These are phyloP conservation scores for Andricus grossulariae DNA, from an alignment of 1,140 invertebrate species.

Conservation along the genomic window DNA sequence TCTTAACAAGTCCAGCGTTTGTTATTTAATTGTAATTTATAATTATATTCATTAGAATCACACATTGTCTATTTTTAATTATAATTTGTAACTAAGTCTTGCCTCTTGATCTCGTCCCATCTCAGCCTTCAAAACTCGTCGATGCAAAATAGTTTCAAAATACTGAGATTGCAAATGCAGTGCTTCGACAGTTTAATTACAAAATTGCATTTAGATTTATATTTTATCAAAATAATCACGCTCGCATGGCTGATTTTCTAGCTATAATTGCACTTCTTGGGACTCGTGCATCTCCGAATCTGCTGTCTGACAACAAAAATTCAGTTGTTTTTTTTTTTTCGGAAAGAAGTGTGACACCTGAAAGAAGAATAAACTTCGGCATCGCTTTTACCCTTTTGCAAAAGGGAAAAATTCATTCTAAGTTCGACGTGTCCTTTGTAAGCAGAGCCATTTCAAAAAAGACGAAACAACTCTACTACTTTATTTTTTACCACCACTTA, in stretches of 20 bases:
- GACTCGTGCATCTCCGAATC: conserved; percentile 7
- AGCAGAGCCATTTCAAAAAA: background rate
- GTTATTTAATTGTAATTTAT: conserved; percentile 3
- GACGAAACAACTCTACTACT: background rate
- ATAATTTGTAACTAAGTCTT: conserved; percentile 15
- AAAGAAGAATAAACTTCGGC: background rate
- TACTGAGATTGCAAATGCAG: conserved; percentile 15
- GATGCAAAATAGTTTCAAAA: conserved; percentile 8
- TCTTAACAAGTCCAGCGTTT: background rate
- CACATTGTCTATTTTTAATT: conserved; percentile 17
- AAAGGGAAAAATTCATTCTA: background rate
- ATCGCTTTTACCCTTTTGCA: background rate
- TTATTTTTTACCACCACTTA: conserved; percentile 36
- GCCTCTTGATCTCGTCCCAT: background rate
- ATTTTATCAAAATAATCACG: conserved; percentile 20
- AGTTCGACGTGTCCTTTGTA: background rate
- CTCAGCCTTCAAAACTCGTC: conserved; percentile 2
- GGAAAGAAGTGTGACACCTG: background rate
- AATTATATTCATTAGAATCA: conserved; percentile 15
- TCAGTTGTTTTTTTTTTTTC: background rate
- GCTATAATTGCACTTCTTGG: conserved; percentile 15
- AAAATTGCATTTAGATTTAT: conserved; percentile 7
- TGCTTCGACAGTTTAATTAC: conserved; percentile 15
- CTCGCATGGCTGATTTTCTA: conserved; percentile 11
- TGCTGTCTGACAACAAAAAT: background rate